These are phyloP conservation scores for Sminthurinus aureus DNA, from an alignment of 2,888 invertebrate species.

Conservation along the genomic window DNA sequence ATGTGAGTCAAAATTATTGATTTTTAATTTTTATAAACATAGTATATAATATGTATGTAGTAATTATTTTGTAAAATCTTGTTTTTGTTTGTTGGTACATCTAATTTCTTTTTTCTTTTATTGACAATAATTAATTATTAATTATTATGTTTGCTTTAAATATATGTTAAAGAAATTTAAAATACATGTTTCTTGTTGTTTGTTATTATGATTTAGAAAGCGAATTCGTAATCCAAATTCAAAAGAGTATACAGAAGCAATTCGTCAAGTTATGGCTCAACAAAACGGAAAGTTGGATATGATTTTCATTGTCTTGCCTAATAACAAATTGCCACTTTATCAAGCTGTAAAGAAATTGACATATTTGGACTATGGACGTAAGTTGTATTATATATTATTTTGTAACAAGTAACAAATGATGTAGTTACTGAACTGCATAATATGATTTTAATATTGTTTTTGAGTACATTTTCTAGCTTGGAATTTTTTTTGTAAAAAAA, in stretches of 20 bases:
- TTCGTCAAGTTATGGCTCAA: conserved; percentile 14
- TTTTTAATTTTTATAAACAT: too few species aligned
- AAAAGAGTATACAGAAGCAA: neutral
- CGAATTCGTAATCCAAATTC: conserved; percentile 3
- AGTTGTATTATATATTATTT: conserved; percentile 24
- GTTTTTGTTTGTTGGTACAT: too few species aligned
- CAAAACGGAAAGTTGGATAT: conserved; percentile 59
- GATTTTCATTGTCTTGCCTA: conserved; percentile 64
- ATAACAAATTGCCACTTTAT: conserved; percentile 65
- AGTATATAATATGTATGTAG: too few species aligned
- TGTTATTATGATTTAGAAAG: neutral
- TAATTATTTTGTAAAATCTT: too few species aligned
- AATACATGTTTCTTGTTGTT: neutral
- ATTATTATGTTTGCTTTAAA: too few species aligned
- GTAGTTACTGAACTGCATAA: too few species aligned
- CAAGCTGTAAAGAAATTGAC: conserved; percentile 66
- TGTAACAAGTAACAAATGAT: too few species aligned
- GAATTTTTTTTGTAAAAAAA: neutral
- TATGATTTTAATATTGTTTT: neutral
- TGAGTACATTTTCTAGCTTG: neutral
- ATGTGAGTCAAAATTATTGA: conserved; percentile 32
- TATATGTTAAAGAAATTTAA: too few species aligned
- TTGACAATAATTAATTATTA: too few species aligned
- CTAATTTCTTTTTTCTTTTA: too few species aligned
- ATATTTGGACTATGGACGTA: conserved; percentile 61